Evolutionary conservation across 1,140 invertebrate genomes (phyloP).

Genomic region (Micrasema minimum): DNA sequence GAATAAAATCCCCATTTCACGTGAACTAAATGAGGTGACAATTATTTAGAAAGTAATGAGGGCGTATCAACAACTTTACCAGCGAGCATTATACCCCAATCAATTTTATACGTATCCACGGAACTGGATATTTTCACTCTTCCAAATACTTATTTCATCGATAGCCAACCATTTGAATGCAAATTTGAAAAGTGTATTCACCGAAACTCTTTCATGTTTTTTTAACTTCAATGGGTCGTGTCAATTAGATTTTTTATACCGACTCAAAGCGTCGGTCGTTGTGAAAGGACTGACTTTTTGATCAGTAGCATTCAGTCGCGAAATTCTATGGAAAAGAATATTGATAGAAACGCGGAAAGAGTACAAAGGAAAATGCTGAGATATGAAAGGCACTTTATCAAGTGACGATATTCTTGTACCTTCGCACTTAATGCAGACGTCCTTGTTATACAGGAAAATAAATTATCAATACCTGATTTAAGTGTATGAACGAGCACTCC

Average conservation of each 20-base stretch:
- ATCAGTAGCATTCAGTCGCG: slow-evolving; percentile 14
- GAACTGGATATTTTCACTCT: slow-evolving; percentile 4
- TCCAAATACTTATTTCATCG: not conserved
- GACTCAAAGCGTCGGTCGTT: not conserved
- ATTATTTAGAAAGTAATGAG: too few relatives aligned
- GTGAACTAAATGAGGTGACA: too few relatives aligned
- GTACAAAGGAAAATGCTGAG: not conserved
- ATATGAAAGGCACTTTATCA: not conserved
- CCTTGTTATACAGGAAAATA: too few relatives aligned
- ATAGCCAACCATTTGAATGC: slow-evolving; percentile 3
- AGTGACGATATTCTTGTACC: too few relatives aligned
- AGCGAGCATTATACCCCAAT: too few relatives aligned
- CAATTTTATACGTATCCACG: not conserved
- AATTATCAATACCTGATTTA: too few relatives aligned
- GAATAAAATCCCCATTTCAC: too few relatives aligned
- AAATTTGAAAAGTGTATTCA: slow-evolving; percentile 18
- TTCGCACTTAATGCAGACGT: too few relatives aligned
- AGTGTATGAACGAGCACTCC: too few relatives aligned
- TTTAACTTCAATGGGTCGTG: slow-evolving; percentile 2
- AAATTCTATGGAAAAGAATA: slow-evolving; percentile 22
- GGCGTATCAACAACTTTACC: too few relatives aligned
- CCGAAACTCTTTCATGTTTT: slow-evolving; percentile 10
- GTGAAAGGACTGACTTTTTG: slow-evolving; percentile 20
- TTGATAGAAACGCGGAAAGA: not conserved
- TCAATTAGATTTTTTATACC: slow-evolving; percentile 18